Evolutionary conservation across 2,797 vertebrate species (phyloP).

Genomic region (Psittacula echo): DNA sequence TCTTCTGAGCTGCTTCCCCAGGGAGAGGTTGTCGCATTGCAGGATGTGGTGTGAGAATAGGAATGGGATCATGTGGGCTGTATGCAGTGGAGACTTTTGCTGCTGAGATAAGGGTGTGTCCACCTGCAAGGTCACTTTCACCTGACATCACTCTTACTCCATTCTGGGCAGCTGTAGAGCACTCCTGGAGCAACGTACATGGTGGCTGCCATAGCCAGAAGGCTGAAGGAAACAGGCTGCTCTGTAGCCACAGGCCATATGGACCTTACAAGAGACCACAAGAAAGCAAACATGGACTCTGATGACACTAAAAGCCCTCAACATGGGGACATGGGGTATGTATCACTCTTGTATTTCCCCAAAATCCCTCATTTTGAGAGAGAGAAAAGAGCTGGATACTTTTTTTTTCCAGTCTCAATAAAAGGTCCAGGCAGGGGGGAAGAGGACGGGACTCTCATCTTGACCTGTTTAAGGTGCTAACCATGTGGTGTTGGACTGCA

Average conservation of each 20-base stretch:
- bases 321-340: no score
- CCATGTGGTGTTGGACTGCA: not conserved
- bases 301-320: not conserved
- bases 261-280: not conserved
- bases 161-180: not conserved
- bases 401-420: not conserved
- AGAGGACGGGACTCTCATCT: not conserved
- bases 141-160: not conserved
- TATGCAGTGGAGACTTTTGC: not conserved
- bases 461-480: not conserved
- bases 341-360: not conserved
- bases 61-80: fast-evolving
- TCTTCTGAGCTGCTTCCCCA: not conserved
- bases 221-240: not conserved
- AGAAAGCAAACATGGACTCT: not conserved
- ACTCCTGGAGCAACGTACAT: not conserved
- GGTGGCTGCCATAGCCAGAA: not conserved
- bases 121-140: not conserved
- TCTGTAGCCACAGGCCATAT: not conserved
- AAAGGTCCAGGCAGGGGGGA: not conserved
- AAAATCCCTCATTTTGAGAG: not conserved
- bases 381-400: not conserved
- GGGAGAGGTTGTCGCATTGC: not conserved
- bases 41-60: not conserved
- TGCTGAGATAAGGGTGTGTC: not conserved